Evolutionary conservation across 2,797 vertebrate species (phyloP), one percentile per base, ranked within the genome.

Genomic region (Agapornis canus): DNA sequence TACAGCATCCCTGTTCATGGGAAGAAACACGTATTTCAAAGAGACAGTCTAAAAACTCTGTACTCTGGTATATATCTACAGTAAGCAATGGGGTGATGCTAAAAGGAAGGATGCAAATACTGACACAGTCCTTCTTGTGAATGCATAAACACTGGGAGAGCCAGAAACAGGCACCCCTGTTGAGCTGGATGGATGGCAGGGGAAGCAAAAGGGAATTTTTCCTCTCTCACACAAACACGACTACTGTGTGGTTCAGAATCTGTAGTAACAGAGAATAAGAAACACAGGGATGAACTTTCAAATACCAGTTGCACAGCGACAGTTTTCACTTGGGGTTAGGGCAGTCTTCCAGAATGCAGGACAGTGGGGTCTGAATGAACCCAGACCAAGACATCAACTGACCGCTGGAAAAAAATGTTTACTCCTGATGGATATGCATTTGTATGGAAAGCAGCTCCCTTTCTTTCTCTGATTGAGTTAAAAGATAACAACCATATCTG

Each of bases 211-310:
- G 26, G n/a, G 35, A 20, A 77, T 16, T 16, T 61, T 45, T 69
- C 13, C 49, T 45, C 19, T 64, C 60, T 42, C 9, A 4, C 25
- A 29, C 29, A 78, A 71, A 70, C 29, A 61, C 13, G 75, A 3
- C 23, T 57, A 37, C 37, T 13, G 9, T 13, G 26, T 43, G 4
- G 15, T 37, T 88, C 59, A 29, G 25, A 54, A 57, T 79, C 85
- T 71, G 5, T 71, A 75, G 75, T 26, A 40, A 3, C 0, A 1
- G 32, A 4, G 1, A 73, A 81, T 1, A 2, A 75, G 61, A 83
- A 90, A 83, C 78, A 15, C 37, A 73, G 29, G 19, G 31, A 64
- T 42, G 43, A 75, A 80, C 73, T 88, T 86, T 71, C 65, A 73
- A 80, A 49, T 22, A 69, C 10, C 29, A 64, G 40, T 63, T 54